Percentiles rank a stretch among this genome's conserved stretches.
Conservation (phyloP, 2,113 vertebrate genomes). For the Pseudorhombus dupliciocellatus region DNA sequence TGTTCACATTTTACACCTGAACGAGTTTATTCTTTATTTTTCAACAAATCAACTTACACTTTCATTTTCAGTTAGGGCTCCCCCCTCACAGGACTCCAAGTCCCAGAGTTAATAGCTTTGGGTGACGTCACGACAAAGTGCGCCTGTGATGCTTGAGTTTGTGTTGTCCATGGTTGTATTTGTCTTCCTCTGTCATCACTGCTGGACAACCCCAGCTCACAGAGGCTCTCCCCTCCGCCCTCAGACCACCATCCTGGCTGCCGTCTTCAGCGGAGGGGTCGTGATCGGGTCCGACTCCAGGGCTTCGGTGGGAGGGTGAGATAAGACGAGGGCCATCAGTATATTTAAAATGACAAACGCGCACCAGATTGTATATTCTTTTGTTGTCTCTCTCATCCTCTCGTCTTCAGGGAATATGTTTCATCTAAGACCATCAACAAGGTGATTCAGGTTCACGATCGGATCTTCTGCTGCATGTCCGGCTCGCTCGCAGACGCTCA, state of each 20-base stretch:
- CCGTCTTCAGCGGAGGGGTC: slow-evolving; percentile 86
- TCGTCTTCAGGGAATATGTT: slow-evolving; percentile 64
- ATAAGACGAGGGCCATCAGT: not conserved
- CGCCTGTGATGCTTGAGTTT: not conserved
- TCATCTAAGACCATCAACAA: slow-evolving; percentile 81
- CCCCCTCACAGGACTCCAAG: slow-evolving; percentile 14
- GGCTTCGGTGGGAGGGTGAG: slow-evolving; percentile 88
- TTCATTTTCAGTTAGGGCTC: slow-evolving; percentile 9
- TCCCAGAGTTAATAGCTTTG: slow-evolving; percentile 59
- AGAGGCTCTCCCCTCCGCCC: not conserved
- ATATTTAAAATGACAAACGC: too few relatives aligned
- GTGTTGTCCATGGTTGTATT: not conserved
- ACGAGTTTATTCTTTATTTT: not conserved
- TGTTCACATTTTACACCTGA: not conserved
- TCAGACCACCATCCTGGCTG: slow-evolving; percentile 91
- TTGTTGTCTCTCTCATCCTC: too few relatives aligned
- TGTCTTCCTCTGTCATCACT: not conserved
- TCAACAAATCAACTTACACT: not conserved
- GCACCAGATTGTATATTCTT: too few relatives aligned
- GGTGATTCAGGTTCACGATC: slow-evolving; percentile 79
- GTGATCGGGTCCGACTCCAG: slow-evolving; percentile 89
- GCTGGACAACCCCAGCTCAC: not conserved
- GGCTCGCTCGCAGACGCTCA: slow-evolving; percentile 81
- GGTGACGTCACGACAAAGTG: too few relatives aligned
- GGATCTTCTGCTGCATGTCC: slow-evolving; percentile 81